A percentile compares a stretch with the other conserved stretches of the same genome.
These are phyloP conservation scores for Deilephila porcellus DNA, from an alignment of 2,888 invertebrate genomes.

Conservation along the genomic window DNA sequence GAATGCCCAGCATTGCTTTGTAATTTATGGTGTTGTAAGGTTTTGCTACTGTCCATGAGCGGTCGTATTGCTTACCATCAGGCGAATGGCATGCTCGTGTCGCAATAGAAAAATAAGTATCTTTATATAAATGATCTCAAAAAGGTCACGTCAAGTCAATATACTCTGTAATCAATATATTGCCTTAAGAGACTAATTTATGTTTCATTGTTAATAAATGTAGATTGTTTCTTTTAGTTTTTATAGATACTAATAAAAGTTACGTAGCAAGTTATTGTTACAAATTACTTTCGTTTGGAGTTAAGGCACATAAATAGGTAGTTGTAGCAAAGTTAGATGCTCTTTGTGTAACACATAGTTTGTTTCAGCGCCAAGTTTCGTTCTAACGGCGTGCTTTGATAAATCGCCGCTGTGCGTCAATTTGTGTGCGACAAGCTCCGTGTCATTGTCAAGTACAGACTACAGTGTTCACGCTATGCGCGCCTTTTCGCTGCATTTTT, in stretches of 20 bases:
- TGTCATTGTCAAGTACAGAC: not conserved
- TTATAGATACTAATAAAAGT: conserved; percentile 44
- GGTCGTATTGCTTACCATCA: no score
- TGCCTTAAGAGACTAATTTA: not conserved
- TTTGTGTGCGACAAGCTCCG: not conserved
- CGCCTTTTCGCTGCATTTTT: not conserved
- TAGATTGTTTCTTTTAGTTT: conserved; percentile 26
- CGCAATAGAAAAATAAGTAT: not conserved
- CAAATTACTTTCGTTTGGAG: conserved; percentile 47
- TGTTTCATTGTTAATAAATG: conserved; percentile 13
- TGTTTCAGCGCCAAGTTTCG: conserved; percentile 17
- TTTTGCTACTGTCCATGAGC: no score
- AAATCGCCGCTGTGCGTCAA: conserved; percentile 34
- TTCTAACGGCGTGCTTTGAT: conserved; percentile 28
- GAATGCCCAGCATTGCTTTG: no score
- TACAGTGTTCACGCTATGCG: not conserved
- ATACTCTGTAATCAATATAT: not conserved
- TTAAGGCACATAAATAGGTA: conserved; percentile 32
- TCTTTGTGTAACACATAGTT: conserved; percentile 28
- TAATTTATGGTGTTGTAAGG: no score
- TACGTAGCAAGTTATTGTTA: conserved; percentile 45
- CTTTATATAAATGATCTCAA: not conserved
- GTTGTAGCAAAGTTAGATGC: conserved; percentile 28
- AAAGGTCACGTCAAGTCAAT: not conserved
- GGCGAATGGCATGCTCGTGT: no score